phyloP scores from a whole-genome alignment of 2,113 vertebrate species.

The Grantiella picta region DNA sequence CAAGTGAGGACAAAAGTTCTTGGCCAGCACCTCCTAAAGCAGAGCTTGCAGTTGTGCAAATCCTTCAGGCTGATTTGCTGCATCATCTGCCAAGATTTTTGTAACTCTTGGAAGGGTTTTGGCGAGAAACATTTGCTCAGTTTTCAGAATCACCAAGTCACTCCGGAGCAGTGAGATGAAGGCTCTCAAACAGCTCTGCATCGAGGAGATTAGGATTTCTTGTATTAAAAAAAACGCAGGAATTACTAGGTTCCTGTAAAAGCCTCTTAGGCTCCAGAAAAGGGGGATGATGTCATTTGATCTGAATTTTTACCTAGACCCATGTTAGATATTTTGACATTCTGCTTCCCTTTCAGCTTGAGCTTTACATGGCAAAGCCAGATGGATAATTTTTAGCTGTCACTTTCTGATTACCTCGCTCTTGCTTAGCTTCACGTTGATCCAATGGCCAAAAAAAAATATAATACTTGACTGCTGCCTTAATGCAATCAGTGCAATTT shows the following conservation, averaged over 20 bases:
- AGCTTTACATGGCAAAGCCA: neutral
- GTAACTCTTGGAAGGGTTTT: neutral
- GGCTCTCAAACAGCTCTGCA: neutral
- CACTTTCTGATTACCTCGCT: neutral
- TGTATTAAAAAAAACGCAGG: neutral
- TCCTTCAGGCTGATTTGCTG: neutral
- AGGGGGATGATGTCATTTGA: neutral
- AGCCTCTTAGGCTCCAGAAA: neutral
- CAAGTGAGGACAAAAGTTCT: conserved; percentile 29
- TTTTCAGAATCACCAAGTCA: neutral
- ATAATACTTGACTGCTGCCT: neutral
- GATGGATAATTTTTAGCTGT: neutral
- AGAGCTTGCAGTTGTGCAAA: neutral
- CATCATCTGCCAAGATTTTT: conserved; percentile 21
- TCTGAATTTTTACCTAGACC: neutral
- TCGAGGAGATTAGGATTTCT: neutral
- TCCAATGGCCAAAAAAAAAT: neutral
- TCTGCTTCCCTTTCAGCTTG: neutral
- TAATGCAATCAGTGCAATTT: neutral
- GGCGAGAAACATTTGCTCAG: neutral
- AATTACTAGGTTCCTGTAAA: neutral
- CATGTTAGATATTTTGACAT: rapidly evolving
- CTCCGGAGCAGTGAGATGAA: neutral
- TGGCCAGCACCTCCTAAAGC: neutral
- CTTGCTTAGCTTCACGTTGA: neutral